phyloP scores from a whole-genome alignment of 2,888 invertebrate genomes.

The Galerucella pusilla region DNA sequence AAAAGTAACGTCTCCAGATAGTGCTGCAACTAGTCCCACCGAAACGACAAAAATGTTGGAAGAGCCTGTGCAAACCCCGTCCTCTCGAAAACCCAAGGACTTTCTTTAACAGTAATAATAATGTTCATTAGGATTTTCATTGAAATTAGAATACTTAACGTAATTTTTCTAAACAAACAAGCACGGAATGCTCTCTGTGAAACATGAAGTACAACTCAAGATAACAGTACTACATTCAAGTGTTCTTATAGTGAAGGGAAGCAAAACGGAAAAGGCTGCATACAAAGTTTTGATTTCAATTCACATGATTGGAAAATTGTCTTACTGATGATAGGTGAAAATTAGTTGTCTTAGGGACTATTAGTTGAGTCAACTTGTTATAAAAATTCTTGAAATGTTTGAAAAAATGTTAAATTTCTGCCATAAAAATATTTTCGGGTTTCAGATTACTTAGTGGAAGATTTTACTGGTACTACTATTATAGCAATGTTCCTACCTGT shows the following conservation, averaged over 20 bases:
- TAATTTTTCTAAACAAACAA: constrained; percentile 20
- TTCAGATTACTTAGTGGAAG: no score
- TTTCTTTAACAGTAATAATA: constrained; percentile 56
- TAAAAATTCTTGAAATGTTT: not conserved
- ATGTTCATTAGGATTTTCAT: constrained; percentile 26
- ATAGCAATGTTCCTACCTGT: no score
- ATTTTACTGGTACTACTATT: no score
- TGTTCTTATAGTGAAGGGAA: constrained; percentile 14
- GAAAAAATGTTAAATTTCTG: not conserved
- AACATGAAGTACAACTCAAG: constrained; percentile 27
- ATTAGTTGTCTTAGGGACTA: not conserved
- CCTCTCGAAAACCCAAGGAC: constrained; percentile 65
- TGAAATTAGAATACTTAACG: constrained; percentile 19
- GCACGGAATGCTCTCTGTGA: constrained; percentile 17
- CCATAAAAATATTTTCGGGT: not conserved
- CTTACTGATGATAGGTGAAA: not conserved
- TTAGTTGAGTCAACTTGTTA: not conserved
- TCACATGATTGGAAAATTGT: not conserved
- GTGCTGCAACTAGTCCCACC: constrained; percentile 67
- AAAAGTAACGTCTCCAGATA: constrained; percentile 61
- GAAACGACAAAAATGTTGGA: constrained; percentile 69
- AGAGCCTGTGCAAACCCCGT: constrained; percentile 62
- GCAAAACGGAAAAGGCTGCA: constrained; percentile 13
- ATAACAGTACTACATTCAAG: constrained; percentile 16
- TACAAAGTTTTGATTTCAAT: constrained; percentile 8